Base-by-base conservation (phyloP, 1,140 invertebrate species). In the Macrostomum lignano region DNA sequence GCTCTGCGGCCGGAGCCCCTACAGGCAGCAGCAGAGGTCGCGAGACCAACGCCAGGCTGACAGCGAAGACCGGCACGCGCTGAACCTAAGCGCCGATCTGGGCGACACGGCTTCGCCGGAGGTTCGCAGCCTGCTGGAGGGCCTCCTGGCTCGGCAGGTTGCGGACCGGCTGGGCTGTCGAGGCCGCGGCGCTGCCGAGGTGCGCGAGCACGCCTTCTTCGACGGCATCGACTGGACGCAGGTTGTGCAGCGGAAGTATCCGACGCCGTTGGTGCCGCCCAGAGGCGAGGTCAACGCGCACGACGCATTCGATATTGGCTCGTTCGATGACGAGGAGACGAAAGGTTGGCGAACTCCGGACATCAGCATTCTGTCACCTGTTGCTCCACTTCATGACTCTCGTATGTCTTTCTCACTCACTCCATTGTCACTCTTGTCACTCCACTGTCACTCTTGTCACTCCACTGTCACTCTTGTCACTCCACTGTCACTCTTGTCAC, bases 301-400 rank as follows among this genome's bases (percentile, higher is more conserved):
- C 1, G 88, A 98, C 63, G 88, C 88, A 14, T 98, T 96, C 60
- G 91, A 98, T 51, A 98, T 98, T 51, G 91, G 91, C 25, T 93
- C 84, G 28, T 98, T 96, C 62, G 88, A 96, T 55, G 88, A 96
- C 52, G 88, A 96, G 50, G 88, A 98, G 53, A 94, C 86, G 3
- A 94, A 94, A 60, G 86, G 86, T 25, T n/a, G n/a, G n/a, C n/a
- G n/a, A n/a, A n/a, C n/a, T n/a, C n/a, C n/a, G n/a, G n/a, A n/a
- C n/a, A n/a, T n/a, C n/a, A n/a, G n/a, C n/a, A n/a, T n/a, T n/a
- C n/a, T n/a, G n/a, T n/a, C n/a, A n/a, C n/a, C n/a, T n/a, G n/a
- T n/a, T n/a, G n/a, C n/a, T n/a, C n/a, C n/a, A n/a, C n/a, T n/a
- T n/a, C n/a, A n/a, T n/a, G n/a, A n/a, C n/a, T n/a, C n/a, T n/a